Base-by-base conservation (phyloP, 2,797 vertebrate genomes). In the Myotis vivesi region DNA sequence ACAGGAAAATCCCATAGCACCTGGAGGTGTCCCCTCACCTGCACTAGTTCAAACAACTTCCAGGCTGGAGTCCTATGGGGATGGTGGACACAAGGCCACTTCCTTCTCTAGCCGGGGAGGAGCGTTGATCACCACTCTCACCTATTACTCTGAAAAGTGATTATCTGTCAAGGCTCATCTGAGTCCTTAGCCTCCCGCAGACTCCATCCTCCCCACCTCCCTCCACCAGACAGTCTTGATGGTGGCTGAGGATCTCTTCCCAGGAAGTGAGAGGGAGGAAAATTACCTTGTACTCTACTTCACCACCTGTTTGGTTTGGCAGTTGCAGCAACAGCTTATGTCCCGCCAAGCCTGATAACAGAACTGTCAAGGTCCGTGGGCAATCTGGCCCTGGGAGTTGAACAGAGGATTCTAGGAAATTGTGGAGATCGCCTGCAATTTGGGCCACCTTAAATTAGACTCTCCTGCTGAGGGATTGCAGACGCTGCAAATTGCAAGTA, bases 301-400 rank as follows among this genome's bases (percentile, higher is more conserved):
- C 44, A 57, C 62, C 66, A 17, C 55, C 84, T 92, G 28, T 89
- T 92, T 49, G 80, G 75, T 71, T 49, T 57, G 94, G 87, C 77
- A 83, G 92, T 69, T 11, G 0, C 57, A 87, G 88, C 51, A 75
- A 77, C 4, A 82, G 92, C 84, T 79, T 80, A 28, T n/a, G 84
- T 84, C 80, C 68, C 93, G 87, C 89, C 91, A 95, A 88, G 72
- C 30, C 81, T 77, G 89, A 93, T 93, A 96, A 95, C 77, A 76
- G 87, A 69, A 93, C 55, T 93, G 89, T 95, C 89, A 72, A 38
- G 92, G 81, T 92, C 53, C 0, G 0, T 30, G 83, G 75, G 72
- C 72, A 71, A 22, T 30, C 87, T 38, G 85, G 71, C 71, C 57
- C 81, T 75, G 87, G 68, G 76, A 95, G 77, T 92, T 82, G 51